Percentiles rank a stretch among this genome's conserved stretches.
Evolutionary conservation across 2,113 vertebrate species (phyloP).

Genomic region (Murina feae): DNA sequence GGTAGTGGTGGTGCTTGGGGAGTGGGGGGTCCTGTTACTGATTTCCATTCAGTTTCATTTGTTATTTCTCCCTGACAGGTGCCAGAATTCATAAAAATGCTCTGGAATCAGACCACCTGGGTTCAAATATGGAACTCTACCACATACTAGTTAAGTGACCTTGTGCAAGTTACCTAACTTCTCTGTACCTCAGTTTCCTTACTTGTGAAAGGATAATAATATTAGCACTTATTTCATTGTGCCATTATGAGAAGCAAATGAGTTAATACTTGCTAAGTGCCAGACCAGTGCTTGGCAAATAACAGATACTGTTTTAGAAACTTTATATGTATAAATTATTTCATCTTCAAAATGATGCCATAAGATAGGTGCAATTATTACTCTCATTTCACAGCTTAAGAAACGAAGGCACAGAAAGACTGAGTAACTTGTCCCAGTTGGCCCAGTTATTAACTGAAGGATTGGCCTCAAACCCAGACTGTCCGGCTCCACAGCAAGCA

Average conservation of each 20-base stretch:
- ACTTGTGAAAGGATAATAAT: neutral
- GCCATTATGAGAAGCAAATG: neutral
- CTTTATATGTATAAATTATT: neutral
- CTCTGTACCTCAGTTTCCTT: neutral
- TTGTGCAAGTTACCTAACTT: neutral
- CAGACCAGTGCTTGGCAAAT: neutral
- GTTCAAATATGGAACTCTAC: neutral
- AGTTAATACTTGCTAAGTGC: neutral
- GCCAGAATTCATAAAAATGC: neutral
- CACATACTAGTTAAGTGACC: neutral
- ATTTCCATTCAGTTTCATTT: neutral
- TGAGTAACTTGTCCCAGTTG: neutral
- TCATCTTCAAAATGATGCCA: neutral
- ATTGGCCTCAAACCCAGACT: neutral
- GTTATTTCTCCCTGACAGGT: neutral
- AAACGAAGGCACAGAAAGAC: neutral
- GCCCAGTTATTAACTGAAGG: neutral
- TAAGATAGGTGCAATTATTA: neutral
- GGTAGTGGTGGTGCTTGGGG: neutral
- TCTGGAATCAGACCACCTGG: neutral
- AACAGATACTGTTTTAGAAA: neutral
- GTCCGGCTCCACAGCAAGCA: neutral
- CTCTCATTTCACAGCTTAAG: neutral
- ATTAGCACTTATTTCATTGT: neutral
- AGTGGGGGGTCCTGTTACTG: neutral